Evolutionary conservation across 2,113 vertebrate species (phyloP).

Genomic region (Caranx ignobilis): DNA sequence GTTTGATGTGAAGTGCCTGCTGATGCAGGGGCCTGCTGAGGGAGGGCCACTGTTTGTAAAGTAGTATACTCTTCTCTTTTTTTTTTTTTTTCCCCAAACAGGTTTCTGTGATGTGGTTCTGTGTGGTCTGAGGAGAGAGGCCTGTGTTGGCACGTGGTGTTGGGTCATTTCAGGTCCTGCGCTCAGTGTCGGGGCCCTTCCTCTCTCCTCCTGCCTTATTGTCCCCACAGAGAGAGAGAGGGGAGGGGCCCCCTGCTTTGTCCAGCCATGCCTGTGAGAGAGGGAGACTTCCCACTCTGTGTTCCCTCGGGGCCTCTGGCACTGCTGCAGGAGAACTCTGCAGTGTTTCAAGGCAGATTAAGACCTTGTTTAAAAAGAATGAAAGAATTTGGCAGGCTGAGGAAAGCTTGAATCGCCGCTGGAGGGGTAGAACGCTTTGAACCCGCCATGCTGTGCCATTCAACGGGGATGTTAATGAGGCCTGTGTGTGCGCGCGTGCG

Average conservation of each 20-base stretch:
- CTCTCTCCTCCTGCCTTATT: conserved; percentile 42
- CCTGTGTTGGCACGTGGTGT: conserved; percentile 53
- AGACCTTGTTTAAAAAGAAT: conserved; percentile 60
- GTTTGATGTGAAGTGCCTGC: conserved; percentile 38
- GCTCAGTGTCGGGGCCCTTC: conserved; percentile 27
- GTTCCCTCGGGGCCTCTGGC: conserved; percentile 34
- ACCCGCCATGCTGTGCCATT: conserved; percentile 43
- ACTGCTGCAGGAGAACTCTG: conserved; percentile 45
- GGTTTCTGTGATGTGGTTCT: conserved; percentile 22
- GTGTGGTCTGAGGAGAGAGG: conserved; percentile 48
- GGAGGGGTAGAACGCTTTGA: conserved; percentile 41
- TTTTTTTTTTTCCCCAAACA: background rate
- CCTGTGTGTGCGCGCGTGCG: background rate
- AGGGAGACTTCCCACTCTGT: conserved; percentile 35
- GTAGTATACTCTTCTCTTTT: background rate
- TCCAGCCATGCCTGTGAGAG: conserved; percentile 14
- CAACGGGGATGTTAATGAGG: conserved; percentile 58
- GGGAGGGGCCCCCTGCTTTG: conserved; percentile 22
- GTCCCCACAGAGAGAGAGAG: conserved; percentile 24
- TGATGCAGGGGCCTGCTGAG: conserved; percentile 8
- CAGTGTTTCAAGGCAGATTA: conserved; percentile 68
- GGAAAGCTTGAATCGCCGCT: conserved; percentile 42
- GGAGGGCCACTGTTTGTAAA: conserved; percentile 11
- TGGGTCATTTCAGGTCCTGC: conserved; percentile 57
- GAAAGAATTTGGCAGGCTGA: conserved; percentile 59